Evolutionary conservation across 2,888 invertebrate species (phyloP).

Genomic region (Amorpha juglandis): DNA sequence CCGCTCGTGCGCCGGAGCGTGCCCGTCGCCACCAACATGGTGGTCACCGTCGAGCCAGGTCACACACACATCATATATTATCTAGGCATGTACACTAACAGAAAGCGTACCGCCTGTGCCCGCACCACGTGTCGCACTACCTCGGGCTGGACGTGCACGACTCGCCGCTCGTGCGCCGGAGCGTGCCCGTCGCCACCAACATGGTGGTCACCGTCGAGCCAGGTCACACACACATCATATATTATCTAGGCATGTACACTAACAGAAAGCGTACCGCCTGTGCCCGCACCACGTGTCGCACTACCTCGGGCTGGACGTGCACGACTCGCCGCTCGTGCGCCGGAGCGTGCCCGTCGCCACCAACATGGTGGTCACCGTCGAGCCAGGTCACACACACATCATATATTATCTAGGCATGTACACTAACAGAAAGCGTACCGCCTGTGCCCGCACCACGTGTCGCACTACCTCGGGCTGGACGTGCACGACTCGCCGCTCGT

Average conservation of each 20-base stretch:
- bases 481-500: constrained; percentile 97
- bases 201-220: constrained; percentile 99
- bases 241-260: no score
- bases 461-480: constrained; percentile 99
- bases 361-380: constrained; percentile 97
- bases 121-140: constrained; percentile 98
- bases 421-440: constrained; percentile 88
- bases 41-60: constrained; percentile 98
- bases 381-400: no score
- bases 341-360: constrained; percentile 87
- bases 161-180: constrained; percentile 90
- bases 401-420: no score
- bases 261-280: constrained; percentile 88
- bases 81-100: no score
- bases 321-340: constrained; percentile 94
- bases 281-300: constrained; percentile 98
- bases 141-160: constrained; percentile 99
- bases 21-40: constrained; percentile 90
- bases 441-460: constrained; percentile 96
- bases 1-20: constrained; percentile 89
- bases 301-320: constrained; percentile 99
- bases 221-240: no score
- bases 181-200: constrained; percentile 87
- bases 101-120: constrained; percentile 91
- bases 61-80: no score